phyloP scores from a whole-genome alignment of 2,113 vertebrate genomes.

The Leucopsar rothschildi region DNA sequence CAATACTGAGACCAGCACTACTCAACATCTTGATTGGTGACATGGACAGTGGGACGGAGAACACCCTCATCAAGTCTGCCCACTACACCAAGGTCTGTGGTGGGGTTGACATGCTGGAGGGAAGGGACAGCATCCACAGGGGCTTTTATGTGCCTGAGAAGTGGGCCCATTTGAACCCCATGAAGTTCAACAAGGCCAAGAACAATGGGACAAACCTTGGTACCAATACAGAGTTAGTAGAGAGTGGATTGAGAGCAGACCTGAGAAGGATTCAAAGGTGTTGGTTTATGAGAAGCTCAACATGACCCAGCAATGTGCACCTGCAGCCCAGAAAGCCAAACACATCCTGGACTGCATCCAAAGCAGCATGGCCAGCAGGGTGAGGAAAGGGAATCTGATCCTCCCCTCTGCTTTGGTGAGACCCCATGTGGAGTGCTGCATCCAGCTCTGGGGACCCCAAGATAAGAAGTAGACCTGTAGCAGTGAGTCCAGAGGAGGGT shows the following conservation, averaged over 20 bases:
- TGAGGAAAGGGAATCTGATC: not conserved
- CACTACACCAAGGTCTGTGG: not conserved
- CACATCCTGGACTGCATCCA: not conserved
- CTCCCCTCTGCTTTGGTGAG: no score
- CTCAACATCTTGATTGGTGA: not conserved
- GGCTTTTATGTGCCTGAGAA: not conserved
- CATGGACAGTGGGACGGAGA: not conserved
- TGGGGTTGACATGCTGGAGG: not conserved
- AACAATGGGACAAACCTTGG: not conserved
- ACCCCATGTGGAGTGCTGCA: not conserved
- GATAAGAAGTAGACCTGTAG: not conserved
- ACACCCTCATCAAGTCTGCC: not conserved
- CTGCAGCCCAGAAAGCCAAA: not conserved
- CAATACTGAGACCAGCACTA: not conserved
- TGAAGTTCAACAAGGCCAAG: not conserved
- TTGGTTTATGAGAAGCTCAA: not conserved
- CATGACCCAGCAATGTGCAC: not conserved
- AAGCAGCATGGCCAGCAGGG: fast-evolving
- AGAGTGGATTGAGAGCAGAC: not conserved
- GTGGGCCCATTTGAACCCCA: fast-evolving
- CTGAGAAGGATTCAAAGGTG: not conserved
- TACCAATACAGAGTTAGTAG: not conserved
- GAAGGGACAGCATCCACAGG: not conserved
- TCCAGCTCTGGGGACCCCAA: not conserved
- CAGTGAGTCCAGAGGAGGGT: fast-evolving